Evolutionary conservation across 92 coral and sea anemone genomes (phyloP), one percentile per base, ranked within the genome.

Genomic region (Montipora capitata): DNA sequence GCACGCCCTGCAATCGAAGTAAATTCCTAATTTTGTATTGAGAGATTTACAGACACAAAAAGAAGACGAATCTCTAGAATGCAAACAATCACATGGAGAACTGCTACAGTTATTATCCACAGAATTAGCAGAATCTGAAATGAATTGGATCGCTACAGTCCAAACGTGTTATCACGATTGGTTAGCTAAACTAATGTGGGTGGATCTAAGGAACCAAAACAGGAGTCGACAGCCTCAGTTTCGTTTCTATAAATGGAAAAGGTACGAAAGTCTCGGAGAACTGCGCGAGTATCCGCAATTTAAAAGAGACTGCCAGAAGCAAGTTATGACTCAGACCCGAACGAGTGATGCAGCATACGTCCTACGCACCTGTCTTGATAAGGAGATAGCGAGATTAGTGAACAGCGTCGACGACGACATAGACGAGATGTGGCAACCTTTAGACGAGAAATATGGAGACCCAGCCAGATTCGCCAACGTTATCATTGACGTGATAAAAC

Each of bases 251-350:
- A 75, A 67, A 40, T 93, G 84, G 94, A 93, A 67, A 86, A 90
- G 54, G 81, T 90, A 74, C 78, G 68, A 49, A 82, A 86, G 92
- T 90, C 94, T 10, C 11, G 96, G 92, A 4, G 89, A 89, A 14
- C 40, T 92, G 14, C 70, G 91, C 18, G 75, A 85, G 35, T 92
- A 92, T 81, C 93, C 91, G 27, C 77, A 78, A 66, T 93, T 93
- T 27, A 86, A 86, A 66, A 71, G 58, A 20, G 91, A 93, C 40
- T 93, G 90, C 83, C 40, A 77, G 51, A 81, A 71, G 62, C 96
- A 93, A 74, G 91, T 89, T 18, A 66, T 79, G 85, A 87, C 91
- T 2, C n/a, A 58, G 41, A 62, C 85, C 51, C 43, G 62, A 41
- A 72, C 38, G 77, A 84, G 44, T 13, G 74, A 52, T 44, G 87